Evolutionary conservation across 2,797 vertebrate species (phyloP), one percentile per base, ranked within the genome.

Genomic region (Rhynchotus rufescens): DNA sequence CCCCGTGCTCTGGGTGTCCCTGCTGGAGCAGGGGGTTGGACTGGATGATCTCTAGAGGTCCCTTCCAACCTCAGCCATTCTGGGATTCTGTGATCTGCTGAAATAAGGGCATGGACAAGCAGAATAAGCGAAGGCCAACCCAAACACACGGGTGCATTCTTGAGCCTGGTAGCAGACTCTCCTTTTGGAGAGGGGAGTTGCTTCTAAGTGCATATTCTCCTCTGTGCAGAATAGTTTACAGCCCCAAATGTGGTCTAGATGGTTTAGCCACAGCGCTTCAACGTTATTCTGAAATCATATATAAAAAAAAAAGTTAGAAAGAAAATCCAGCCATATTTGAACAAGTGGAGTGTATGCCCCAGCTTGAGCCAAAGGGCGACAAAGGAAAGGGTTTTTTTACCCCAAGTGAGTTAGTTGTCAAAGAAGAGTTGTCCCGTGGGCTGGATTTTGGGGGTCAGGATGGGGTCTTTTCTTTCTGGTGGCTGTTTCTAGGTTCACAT

Each of bases 251-350:
- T 94, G 90, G 93, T 94, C 90, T 95, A 94, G 94, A 94, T 88
- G 74, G 90, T 89, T 89, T 79, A 87, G 86, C 88, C 94, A 84
- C 93, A 94, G 84, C 81, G 77, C 87, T 93, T 90, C 90, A 94
- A 90, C 86, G 84, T 95, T 93, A 93, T 96, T 95, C 94, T 65
- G 86, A 93, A 86, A 94, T 92, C 67, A 90, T 90, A n/a, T 86
- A 76, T 89, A 92, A 77, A 76, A 56, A 23, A 49, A 3, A 36
- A 36, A 36, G 36, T 36, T 36, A 28, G 26, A 26, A 51, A 51
- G 72, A 81, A 40, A 30, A 84, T 94, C 80, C 77, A 84, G 67
- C 72, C 65, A 17, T 65, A 28, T 92, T 92, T 89, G 74, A 94
- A 94, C 88, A 96, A 95, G 84, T 89, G 71, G 77, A 86, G 52